Evolutionary conservation across 2,797 vertebrate genomes (phyloP).

Genomic region (Taenioides sp.): DNA sequence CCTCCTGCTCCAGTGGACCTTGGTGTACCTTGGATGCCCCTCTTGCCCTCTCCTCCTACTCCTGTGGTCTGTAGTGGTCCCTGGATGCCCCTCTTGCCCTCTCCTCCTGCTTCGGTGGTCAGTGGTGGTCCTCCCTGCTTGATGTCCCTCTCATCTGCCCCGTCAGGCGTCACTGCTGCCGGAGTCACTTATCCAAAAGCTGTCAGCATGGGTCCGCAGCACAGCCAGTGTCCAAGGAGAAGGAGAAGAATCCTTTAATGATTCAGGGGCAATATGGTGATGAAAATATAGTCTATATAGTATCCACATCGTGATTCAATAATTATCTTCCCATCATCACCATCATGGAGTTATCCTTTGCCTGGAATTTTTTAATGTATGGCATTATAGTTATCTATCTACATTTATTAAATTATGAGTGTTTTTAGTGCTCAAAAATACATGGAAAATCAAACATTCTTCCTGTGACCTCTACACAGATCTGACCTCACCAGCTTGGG

Average conservation of each 20-base stretch:
- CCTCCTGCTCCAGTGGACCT: background rate
- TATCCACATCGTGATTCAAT: too few species aligned
- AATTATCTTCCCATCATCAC: too few species aligned
- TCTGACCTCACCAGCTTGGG: too few species aligned
- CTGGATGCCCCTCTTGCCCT: background rate
- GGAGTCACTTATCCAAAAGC: background rate
- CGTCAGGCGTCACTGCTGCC: background rate
- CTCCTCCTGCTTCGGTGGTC: background rate
- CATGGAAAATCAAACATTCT: too few species aligned
- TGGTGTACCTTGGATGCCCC: background rate
- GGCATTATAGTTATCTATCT: too few species aligned
- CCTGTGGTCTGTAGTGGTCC: background rate
- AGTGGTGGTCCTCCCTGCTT: background rate
- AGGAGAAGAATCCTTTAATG: background rate
- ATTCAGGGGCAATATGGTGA: background rate
- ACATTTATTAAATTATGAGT: too few species aligned
- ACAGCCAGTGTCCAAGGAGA: background rate
- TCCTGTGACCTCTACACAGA: too few species aligned
- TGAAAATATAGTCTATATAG: too few species aligned
- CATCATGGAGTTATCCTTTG: too few species aligned
- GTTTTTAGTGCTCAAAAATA: too few species aligned
- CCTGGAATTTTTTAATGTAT: too few species aligned
- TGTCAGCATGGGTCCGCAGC: constrained; percentile 4
- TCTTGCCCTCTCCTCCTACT: background rate
- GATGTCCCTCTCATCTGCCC: constrained; percentile 6